Evolutionary conservation across 1,140 invertebrate species (phyloP).

Genomic region (Phymorhynchus buccinoides): DNA sequence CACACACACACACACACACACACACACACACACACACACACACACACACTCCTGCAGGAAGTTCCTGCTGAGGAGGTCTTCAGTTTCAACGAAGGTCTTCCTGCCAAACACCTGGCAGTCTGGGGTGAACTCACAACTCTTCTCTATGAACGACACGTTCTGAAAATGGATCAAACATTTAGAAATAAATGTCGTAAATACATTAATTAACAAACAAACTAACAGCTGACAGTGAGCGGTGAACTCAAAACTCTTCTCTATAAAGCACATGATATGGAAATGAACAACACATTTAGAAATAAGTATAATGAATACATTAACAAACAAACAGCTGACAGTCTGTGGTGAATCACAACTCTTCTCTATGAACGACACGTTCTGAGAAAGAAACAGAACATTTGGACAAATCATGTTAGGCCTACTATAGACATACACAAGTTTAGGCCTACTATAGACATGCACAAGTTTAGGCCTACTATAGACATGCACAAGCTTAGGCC

Average conservation of each 20-base stretch:
- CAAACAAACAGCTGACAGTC: constrained; percentile 84
- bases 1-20: too few species aligned
- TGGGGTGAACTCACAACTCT: constrained; percentile 81
- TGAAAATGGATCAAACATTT: constrained; percentile 79
- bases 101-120: constrained; percentile 85
- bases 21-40: too few species aligned
- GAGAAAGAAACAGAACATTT: constrained; percentile 79
- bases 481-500: too few species aligned
- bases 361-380: constrained; percentile 86
- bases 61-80: constrained; percentile 82
- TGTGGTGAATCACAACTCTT: constrained; percentile 82
- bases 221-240: too few species aligned
- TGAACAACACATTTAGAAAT: constrained; percentile 71
- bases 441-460: too few species aligned
- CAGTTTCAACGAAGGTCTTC: constrained; percentile 85
- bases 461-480: too few species aligned
- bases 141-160: constrained; percentile 87
- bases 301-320: too few species aligned
- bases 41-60: too few species aligned
- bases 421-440: too few species aligned
- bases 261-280: constrained; percentile 84
- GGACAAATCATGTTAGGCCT: too few species aligned
- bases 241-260: constrained; percentile 77
- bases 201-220: too few species aligned
- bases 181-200: too few species aligned